Evolutionary conservation across 2,888 invertebrate species (phyloP), one percentile per base, ranked within the genome.

Genomic region (Lumbricus terrestris): DNA sequence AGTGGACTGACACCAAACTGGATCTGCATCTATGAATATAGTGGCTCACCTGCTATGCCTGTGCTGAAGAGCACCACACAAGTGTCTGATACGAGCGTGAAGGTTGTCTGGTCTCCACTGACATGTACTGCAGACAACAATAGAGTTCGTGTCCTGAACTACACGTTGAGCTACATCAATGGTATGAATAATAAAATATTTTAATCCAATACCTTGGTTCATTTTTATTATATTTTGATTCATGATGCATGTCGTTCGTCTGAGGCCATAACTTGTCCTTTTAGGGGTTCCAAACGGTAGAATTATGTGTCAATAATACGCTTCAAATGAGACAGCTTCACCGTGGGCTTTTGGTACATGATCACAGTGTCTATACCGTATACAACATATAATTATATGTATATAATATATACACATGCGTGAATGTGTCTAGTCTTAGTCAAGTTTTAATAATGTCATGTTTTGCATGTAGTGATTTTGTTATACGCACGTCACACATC

Each of bases 1-100:
- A 47, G 33, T 15, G 88, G 88, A n/a, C 88, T 88, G 29, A 88
- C 88, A 29, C 33, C 88, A 35, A 6, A 88, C 33, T 88, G 88
- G 88, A 34, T 88, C 42, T 88, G 88, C 40, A 40, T 88, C 29
- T 88, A 88, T 47, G 40, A 40, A 4, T 88, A 88, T 29, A 35
- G 33, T 47, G 88, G 42, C 40, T 34, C 33, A 11, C 88, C 88
- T 38, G 42, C 20, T 15, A 88, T 13, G 23, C 88, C 88, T 33
- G 40, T 8, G 6, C 38, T 88, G 23, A 34, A 20, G 37, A 37
- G 20, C n/a, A 34, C 13, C 20, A 33, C 37, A 23, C 85, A 85
- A 33, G 33, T 47, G 29, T 6, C 40, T 0, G 42, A 40, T 33
- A 88, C 42, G 11, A 42, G 33, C 47, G n/a, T 88, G 29, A 88